A percentile compares a stretch with the other conserved stretches of the same genome.
phyloP scores from a whole-genome alignment of 2,113 vertebrate species.

The Mionectes macconnelli region DNA sequence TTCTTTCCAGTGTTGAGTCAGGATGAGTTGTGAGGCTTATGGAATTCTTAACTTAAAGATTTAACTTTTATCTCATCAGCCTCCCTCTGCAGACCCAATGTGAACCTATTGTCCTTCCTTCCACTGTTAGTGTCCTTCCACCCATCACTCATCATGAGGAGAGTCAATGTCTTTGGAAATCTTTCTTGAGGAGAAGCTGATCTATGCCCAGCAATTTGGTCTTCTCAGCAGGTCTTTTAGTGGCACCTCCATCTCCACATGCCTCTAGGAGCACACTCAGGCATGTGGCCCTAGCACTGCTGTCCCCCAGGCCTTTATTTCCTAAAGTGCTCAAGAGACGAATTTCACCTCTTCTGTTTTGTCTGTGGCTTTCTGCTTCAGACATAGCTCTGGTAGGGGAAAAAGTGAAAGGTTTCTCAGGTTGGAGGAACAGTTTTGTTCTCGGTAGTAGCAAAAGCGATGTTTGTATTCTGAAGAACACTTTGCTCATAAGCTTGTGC shows the following conservation, averaged over 20 bases:
- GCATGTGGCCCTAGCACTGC: not conserved
- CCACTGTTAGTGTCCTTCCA: rapidly evolving
- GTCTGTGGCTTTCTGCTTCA: not conserved
- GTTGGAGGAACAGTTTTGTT: not conserved
- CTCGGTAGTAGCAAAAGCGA: not conserved
- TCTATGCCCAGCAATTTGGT: not conserved
- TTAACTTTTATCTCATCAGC: not conserved
- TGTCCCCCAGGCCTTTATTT: not conserved
- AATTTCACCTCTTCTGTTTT: not conserved
- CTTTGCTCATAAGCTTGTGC: not conserved
- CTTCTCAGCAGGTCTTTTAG: not conserved
- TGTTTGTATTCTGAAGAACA: not conserved
- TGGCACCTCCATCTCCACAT: not conserved
- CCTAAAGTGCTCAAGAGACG: not conserved
- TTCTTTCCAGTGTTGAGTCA: not conserved
- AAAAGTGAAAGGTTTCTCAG: not conserved
- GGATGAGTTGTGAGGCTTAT: not conserved
- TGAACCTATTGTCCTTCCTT: not conserved
- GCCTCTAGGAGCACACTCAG: not conserved
- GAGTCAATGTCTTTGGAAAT: not conserved
- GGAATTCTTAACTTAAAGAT: not conserved
- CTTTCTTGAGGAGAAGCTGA: not conserved
- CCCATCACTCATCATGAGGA: not conserved
- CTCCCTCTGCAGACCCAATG: not conserved
- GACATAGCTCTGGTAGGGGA: not conserved